Evolutionary conservation across 2,888 invertebrate species (phyloP).

Genomic region (Sylvicola fuscatus): DNA sequence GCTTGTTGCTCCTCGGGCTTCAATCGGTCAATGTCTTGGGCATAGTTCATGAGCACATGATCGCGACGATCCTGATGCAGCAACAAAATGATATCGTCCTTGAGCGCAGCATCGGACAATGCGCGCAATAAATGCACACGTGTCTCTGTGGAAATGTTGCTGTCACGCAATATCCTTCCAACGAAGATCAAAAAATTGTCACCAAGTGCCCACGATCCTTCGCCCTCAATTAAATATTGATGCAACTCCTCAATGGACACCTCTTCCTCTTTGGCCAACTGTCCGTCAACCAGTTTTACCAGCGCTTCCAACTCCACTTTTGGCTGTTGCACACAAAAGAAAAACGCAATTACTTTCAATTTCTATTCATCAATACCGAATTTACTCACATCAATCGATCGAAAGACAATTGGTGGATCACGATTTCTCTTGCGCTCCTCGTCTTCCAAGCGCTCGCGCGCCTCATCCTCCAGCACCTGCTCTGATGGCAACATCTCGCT

Average conservation of each 20-base stretch:
- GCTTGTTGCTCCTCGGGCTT: constrained; percentile 56
- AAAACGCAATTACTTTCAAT: constrained; percentile 4
- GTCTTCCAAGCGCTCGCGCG: constrained; percentile 40
- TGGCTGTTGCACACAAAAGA: constrained; percentile 37
- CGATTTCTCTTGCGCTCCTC: constrained; percentile 49
- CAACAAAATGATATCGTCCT: constrained; percentile 75
- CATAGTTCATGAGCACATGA: constrained; percentile 75
- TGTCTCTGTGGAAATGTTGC: constrained; percentile 32
- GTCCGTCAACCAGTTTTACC: constrained; percentile 43
- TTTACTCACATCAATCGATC: constrained; percentile 46
- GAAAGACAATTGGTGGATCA: constrained; percentile 64
- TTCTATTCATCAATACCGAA: not conserved
- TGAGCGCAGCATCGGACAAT: constrained; percentile 54
- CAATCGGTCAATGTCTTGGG: constrained; percentile 55
- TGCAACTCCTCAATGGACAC: constrained; percentile 58
- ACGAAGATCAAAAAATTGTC: constrained; percentile 71
- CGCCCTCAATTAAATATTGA: constrained; percentile 72
- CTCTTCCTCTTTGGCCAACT: constrained; percentile 52
- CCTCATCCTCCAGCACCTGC: constrained; percentile 32
- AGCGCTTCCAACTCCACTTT: constrained; percentile 54
- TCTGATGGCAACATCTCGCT: constrained; percentile 29
- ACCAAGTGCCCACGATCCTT: constrained; percentile 83
- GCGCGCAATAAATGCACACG: constrained; percentile 48
- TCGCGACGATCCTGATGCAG: constrained; percentile 78
- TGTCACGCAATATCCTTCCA: constrained; percentile 42